Percentiles rank a stretch among this genome's conserved stretches.
These are phyloP conservation scores for Fringilla coelebs DNA, from an alignment of 2,797 vertebrate genomes.

Conservation along the genomic window DNA sequence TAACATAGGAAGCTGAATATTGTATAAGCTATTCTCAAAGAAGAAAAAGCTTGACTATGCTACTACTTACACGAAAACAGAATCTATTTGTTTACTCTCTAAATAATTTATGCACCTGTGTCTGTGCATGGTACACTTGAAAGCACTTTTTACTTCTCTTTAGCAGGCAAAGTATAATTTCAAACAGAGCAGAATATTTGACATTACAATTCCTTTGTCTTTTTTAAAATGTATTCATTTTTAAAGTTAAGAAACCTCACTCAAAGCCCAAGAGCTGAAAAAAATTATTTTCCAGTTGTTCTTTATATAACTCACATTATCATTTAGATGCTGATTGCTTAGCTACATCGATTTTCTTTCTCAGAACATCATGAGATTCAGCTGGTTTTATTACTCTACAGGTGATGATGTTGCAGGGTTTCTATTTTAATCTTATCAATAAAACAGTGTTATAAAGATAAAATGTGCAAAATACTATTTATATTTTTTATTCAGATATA, in stretches of 20 bases:
- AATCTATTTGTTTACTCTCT: slow-evolving; percentile 5
- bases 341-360: neutral
- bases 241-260: neutral
- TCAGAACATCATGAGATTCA: neutral
- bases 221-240: neutral
- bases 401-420: neutral
- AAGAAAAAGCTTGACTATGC: neutral
- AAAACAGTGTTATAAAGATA: neutral
- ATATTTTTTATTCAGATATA: neutral
- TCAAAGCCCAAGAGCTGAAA: neutral
- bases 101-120: neutral
- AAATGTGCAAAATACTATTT: neutral
- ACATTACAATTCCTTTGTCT: neutral
- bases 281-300: neutral
- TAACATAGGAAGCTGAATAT: neutral
- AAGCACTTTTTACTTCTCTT: neutral
- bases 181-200: neutral
- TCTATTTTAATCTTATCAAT: neutral
- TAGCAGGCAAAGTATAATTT: neutral
- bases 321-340: neutral
- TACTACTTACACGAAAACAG: neutral
- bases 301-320: neutral
- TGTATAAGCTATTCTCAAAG: neutral
- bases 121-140: neutral
- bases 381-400: neutral